phyloP scores from a whole-genome alignment of 2,797 vertebrate genomes.

The Poecilia wingei region DNA sequence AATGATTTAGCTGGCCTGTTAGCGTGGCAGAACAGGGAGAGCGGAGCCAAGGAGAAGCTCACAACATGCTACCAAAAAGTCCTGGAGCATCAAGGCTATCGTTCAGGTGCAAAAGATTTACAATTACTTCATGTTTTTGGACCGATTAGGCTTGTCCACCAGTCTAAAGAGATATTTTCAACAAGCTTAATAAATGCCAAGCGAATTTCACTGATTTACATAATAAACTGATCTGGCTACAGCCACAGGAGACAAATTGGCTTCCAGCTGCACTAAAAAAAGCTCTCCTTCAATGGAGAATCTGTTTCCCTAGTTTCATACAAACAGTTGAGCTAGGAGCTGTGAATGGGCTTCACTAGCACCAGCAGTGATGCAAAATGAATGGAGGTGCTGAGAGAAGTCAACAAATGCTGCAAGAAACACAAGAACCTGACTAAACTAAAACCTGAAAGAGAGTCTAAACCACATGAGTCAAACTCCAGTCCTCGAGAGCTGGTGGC shows the following conservation, averaged over 20 bases:
- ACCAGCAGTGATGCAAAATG: not conserved
- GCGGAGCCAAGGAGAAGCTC: constrained; percentile 56
- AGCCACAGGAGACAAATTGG: constrained; percentile 59
- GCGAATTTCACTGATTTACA: constrained; percentile 63
- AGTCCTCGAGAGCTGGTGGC: not conserved
- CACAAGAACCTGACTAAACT: not conserved
- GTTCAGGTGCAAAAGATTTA: constrained; percentile 43
- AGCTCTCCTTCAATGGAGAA: constrained; percentile 52
- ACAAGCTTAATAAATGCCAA: constrained; percentile 51
- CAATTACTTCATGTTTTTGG: constrained; percentile 31
- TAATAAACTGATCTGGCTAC: constrained; percentile 41
- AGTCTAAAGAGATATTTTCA: constrained; percentile 54
- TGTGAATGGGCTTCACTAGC: constrained; percentile 23
- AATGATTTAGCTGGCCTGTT: constrained; percentile 35
- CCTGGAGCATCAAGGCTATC: constrained; percentile 15
- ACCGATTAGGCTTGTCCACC: constrained; percentile 44
- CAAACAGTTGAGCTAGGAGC: constrained; percentile 30
- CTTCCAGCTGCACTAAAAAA: constrained; percentile 49
- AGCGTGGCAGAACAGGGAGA: constrained; percentile 37
- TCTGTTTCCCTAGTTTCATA: constrained; percentile 18
- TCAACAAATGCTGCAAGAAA: not conserved
- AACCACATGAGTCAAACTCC: not conserved
- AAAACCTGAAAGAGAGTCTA: not conserved
- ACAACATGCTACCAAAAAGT: constrained; percentile 52
- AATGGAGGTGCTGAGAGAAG: not conserved